Evolutionary conservation across 2,888 invertebrate species (phyloP).

Genomic region (Sycophila texana): DNA sequence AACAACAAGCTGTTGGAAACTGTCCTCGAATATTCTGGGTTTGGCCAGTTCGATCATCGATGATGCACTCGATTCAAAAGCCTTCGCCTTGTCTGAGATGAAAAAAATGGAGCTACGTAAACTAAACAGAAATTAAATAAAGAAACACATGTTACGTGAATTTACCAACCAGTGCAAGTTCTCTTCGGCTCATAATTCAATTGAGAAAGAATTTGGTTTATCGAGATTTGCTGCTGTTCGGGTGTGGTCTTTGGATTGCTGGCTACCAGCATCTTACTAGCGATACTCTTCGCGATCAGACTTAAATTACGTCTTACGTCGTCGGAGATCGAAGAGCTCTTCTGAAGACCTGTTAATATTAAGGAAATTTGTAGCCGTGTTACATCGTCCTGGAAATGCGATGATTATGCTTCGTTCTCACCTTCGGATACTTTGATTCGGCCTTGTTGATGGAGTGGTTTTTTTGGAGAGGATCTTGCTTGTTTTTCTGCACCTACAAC

Average conservation of each 20-base stretch:
- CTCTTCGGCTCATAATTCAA: neutral
- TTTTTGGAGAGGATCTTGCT: no score
- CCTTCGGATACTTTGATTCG: conserved; percentile 22
- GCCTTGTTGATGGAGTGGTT: neutral
- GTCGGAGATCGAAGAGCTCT: conserved; percentile 10
- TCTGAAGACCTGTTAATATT: conserved; percentile 1
- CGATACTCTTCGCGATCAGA: conserved; percentile 20
- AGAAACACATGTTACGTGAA: neutral
- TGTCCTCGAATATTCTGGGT: neutral
- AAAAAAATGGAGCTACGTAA: neutral
- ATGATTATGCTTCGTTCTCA: neutral
- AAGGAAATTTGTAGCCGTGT: neutral
- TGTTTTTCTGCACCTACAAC: no score
- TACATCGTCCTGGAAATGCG: no score
- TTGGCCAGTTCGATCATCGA: neutral
- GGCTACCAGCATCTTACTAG: conserved; percentile 19
- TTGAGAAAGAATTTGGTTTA: conserved; percentile 26
- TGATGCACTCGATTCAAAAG: neutral
- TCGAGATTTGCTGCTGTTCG: neutral
- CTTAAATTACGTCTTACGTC: conserved; percentile 39
- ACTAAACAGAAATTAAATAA: neutral
- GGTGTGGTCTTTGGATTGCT: conserved; percentile 22
- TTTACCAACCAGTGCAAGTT: neutral
- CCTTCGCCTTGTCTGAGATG: neutral
- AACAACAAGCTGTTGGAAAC: conserved; percentile 23